Percentiles rank a stretch among this genome's conserved stretches.
Evolutionary conservation across 2,888 invertebrate species (phyloP).

Genomic region (Chloroclystis v-ata): DNA sequence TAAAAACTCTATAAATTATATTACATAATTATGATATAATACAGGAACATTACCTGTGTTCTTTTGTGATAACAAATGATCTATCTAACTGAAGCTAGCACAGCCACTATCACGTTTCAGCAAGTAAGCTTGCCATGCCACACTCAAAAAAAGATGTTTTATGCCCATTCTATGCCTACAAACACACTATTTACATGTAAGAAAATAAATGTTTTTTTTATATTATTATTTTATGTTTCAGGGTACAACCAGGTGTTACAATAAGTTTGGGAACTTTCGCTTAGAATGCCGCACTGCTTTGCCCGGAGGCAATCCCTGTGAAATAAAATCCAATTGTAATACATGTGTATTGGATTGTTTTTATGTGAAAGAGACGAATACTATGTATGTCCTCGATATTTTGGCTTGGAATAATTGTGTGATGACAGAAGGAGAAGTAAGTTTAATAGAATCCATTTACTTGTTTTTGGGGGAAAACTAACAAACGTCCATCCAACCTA

Average conservation of each 20-base stretch:
- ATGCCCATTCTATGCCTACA: no score
- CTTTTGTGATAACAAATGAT: no score
- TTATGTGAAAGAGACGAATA: slow-evolving; percentile 78
- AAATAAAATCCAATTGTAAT: slow-evolving; percentile 54
- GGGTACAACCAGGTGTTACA: slow-evolving; percentile 84
- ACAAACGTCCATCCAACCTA: no score
- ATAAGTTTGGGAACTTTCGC: slow-evolving; percentile 79
- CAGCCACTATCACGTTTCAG: no score
- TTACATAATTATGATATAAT: no score
- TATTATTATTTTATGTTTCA: slow-evolving; percentile 38
- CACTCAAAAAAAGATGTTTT: no score
- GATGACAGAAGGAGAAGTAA: slow-evolving; percentile 86
- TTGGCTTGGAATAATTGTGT: slow-evolving; percentile 87
- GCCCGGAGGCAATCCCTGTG: slow-evolving; percentile 82
- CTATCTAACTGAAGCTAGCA: no score
- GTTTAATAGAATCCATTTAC: slow-evolving; percentile 19
- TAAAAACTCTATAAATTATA: no score
- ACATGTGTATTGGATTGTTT: slow-evolving; percentile 93
- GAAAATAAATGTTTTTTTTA: background rate
- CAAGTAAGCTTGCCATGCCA: no score
- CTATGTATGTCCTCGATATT: slow-evolving; percentile 89
- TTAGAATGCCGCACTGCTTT: slow-evolving; percentile 80
- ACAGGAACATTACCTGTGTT: no score
- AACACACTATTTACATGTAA: no score
- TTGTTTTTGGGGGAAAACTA: no score